phyloP scores from a whole-genome alignment of 2,888 invertebrate genomes.

The Scaptomyza parva region DNA sequence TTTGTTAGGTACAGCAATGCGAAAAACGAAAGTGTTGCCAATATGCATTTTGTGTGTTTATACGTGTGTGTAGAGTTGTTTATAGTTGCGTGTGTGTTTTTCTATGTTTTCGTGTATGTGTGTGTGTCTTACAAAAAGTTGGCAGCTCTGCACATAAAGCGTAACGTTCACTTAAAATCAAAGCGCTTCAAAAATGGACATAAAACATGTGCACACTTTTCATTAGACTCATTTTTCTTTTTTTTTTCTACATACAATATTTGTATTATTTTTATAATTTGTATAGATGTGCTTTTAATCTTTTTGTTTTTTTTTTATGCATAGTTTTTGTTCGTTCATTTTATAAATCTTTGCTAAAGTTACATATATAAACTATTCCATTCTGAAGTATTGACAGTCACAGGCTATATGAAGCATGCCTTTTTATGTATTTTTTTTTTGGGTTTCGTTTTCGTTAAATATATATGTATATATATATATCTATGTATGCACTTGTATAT shows the following conservation, averaged over 20 bases:
- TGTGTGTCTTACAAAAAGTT: slow-evolving; percentile 63
- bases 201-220: slow-evolving; percentile 60
- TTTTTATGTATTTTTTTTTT: slow-evolving; percentile 31
- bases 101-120: slow-evolving; percentile 17
- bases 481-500: slow-evolving; percentile 56
- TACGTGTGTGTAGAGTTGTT: slow-evolving; percentile 24
- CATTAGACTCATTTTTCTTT: slow-evolving; percentile 22
- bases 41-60: slow-evolving; percentile 46
- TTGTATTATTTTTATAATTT: slow-evolving; percentile 13
- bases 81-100: slow-evolving; percentile 1
- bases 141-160: slow-evolving; percentile 75
- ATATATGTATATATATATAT: slow-evolving; percentile 55
- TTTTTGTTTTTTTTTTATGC: slow-evolving; percentile 39
- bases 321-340: slow-evolving; percentile 37
- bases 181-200: slow-evolving; percentile 70
- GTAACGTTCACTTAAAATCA: slow-evolving; percentile 73
- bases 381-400: slow-evolving; percentile 83
- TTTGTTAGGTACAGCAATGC: slow-evolving; percentile 77
- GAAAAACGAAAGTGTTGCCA: slow-evolving; percentile 73
- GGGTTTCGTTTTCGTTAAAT: slow-evolving; percentile 43
- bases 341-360: slow-evolving; percentile 74
- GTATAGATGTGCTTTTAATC: slow-evolving; percentile 38
- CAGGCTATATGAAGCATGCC: slow-evolving; percentile 81
- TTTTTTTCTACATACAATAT: slow-evolving; percentile 52
- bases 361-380: slow-evolving; percentile 77